These are phyloP conservation scores for Euclidia mi DNA, from an alignment of 2,888 invertebrate genomes.

Conservation along the genomic window DNA sequence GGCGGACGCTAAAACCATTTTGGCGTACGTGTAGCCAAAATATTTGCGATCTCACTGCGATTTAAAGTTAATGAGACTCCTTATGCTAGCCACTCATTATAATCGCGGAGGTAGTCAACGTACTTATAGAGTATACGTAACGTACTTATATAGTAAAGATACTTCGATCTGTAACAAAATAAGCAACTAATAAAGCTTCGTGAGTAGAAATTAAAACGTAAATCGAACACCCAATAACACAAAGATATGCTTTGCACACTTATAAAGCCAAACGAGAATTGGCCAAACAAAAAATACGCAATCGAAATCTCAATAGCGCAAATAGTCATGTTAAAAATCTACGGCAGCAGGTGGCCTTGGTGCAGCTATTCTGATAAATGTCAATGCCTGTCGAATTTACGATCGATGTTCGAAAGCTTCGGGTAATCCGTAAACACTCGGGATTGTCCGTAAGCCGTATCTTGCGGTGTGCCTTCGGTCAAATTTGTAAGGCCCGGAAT, in stretches of 20 bases:
- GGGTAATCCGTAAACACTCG: constrained; percentile 37
- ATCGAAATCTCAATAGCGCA: constrained; percentile 43
- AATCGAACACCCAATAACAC: too few species aligned
- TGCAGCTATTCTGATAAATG: constrained; percentile 55
- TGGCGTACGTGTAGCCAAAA: too few species aligned
- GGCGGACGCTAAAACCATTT: too few species aligned
- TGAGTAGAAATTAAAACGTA: too few species aligned
- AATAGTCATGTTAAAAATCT: constrained; percentile 42
- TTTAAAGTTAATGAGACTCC: too few species aligned
- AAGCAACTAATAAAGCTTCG: too few species aligned
- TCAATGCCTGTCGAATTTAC: constrained; percentile 52
- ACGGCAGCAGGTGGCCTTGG: constrained; percentile 53
- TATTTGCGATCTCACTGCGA: too few species aligned
- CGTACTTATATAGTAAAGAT: too few species aligned
- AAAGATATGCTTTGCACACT: not conserved
- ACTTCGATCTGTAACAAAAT: too few species aligned
- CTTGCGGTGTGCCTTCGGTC: constrained; percentile 44
- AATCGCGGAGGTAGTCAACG: too few species aligned
- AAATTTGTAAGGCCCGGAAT: constrained; percentile 49
- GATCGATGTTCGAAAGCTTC: constrained; percentile 45
- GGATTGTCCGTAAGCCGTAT: constrained; percentile 31
- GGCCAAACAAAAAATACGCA: constrained; percentile 14
- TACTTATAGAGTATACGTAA: too few species aligned
- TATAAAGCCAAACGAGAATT: constrained; percentile 30
- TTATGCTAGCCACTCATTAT: too few species aligned